Conservation (phyloP, 2,113 vertebrate genomes). For the Orycteropus afer region DNA sequence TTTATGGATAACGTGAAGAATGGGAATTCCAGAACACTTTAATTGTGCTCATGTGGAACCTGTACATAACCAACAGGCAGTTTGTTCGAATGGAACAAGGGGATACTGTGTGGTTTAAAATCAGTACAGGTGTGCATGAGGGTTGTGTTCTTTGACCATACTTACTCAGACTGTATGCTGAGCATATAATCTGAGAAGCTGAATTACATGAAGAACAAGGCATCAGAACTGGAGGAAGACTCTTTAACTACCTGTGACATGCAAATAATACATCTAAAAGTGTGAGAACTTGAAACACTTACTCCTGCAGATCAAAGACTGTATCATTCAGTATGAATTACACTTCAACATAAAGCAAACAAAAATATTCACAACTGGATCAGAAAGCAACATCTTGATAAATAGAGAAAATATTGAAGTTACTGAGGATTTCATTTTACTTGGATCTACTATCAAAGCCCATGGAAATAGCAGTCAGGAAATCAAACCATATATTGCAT, state of each 20-base stretch:
- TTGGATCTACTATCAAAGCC: not conserved
- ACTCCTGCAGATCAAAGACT: not conserved
- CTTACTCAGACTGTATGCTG: not conserved
- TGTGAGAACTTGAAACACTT: not conserved
- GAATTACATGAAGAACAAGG: not conserved
- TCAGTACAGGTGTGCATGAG: not conserved
- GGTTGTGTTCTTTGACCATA: not conserved
- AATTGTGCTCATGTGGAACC: too few species aligned
- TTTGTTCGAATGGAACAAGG: not conserved
- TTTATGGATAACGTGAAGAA: too few species aligned
- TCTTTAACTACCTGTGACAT: not conserved
- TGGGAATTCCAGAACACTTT: too few species aligned
- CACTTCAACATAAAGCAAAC: not conserved
- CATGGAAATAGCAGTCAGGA: not conserved
- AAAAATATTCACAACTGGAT: not conserved
- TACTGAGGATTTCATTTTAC: not conserved
- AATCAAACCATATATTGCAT: not conserved
- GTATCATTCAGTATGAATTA: not conserved
- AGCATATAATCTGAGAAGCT: not conserved
- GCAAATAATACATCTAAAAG: not conserved
- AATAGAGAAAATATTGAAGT: not conserved
- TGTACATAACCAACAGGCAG: not conserved
- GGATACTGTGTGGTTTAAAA: too few species aligned
- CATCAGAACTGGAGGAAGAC: not conserved
- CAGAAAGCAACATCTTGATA: not conserved